Evolutionary conservation across 2,113 vertebrate species (phyloP).

Genomic region (Phalacrocorax pelagicus): DNA sequence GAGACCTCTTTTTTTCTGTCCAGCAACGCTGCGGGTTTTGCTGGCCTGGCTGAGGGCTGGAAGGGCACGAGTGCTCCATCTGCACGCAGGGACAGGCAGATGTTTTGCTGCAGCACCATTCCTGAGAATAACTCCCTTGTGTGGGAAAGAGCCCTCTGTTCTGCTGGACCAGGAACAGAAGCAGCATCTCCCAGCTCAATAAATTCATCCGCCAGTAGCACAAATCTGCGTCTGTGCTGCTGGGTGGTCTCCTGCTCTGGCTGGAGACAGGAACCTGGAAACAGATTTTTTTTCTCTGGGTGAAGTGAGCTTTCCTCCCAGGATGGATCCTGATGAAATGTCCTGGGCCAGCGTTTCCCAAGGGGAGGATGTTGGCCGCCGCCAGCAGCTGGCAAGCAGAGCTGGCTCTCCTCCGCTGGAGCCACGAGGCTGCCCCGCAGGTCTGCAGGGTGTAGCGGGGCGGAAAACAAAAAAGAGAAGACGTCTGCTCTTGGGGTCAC

Average conservation of each 20-base stretch:
- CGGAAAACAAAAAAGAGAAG: background rate
- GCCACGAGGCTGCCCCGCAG: fast-evolving
- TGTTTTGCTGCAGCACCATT: background rate
- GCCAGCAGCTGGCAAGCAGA: background rate
- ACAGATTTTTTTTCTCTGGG: background rate
- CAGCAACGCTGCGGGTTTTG: background rate
- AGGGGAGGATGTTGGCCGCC: fast-evolving
- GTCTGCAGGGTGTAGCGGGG: background rate
- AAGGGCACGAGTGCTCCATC: background rate
- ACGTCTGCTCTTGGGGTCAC: fast-evolving
- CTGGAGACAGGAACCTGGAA: slow-evolving; percentile 3
- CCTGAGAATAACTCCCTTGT: slow-evolving; percentile 14
- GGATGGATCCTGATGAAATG: background rate
- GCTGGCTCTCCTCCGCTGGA: background rate
- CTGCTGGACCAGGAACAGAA: background rate
- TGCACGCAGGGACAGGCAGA: background rate
- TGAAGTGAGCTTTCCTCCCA: background rate
- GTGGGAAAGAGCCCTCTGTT: background rate
- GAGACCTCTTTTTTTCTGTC: background rate
- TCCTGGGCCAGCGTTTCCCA: background rate
- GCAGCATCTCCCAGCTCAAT: slow-evolving; percentile 17
- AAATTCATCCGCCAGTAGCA: slow-evolving; percentile 22
- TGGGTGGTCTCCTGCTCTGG: slow-evolving; percentile 27
- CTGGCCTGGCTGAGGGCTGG: background rate
- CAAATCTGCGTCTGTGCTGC: background rate